These are phyloP conservation scores for Halcyon badia DNA, from an alignment of 2,797 vertebrate genomes.

Conservation along the genomic window DNA sequence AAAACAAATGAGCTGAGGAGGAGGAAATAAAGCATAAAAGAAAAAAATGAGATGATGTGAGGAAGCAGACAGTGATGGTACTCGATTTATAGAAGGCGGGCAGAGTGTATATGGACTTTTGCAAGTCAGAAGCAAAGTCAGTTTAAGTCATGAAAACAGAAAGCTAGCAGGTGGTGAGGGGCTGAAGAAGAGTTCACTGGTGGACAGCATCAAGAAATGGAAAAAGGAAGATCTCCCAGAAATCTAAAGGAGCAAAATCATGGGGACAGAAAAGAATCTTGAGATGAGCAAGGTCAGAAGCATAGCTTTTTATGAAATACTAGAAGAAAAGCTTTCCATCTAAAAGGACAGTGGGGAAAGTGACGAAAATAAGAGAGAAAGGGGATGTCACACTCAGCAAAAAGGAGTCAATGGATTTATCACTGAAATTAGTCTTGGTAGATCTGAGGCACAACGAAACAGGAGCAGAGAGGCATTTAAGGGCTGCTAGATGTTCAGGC, in stretches of 20 bases:
- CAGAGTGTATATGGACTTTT: background rate
- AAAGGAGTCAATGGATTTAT: background rate
- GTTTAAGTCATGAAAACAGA: background rate
- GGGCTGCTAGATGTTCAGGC: background rate
- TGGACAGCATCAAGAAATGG: background rate
- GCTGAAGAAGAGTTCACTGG: background rate
- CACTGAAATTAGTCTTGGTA: background rate
- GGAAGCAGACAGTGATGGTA: background rate
- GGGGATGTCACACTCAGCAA: background rate
- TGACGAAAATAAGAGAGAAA: background rate
- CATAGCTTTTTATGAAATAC: accelerated
- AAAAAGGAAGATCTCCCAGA: background rate
- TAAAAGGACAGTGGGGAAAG: background rate
- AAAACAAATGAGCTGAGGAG: constrained; percentile 25
- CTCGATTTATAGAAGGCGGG: background rate
- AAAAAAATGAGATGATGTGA: background rate
- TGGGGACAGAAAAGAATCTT: background rate
- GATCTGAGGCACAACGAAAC: background rate
- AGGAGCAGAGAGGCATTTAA: background rate
- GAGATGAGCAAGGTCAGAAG: background rate
- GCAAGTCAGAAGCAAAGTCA: background rate
- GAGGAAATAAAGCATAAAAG: constrained; percentile 17
- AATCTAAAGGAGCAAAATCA: background rate
- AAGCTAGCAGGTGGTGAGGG: background rate
- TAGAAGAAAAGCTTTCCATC: background rate